Evolutionary conservation across 2,797 vertebrate species (phyloP).

Genomic region (Enteromius anoplus): DNA sequence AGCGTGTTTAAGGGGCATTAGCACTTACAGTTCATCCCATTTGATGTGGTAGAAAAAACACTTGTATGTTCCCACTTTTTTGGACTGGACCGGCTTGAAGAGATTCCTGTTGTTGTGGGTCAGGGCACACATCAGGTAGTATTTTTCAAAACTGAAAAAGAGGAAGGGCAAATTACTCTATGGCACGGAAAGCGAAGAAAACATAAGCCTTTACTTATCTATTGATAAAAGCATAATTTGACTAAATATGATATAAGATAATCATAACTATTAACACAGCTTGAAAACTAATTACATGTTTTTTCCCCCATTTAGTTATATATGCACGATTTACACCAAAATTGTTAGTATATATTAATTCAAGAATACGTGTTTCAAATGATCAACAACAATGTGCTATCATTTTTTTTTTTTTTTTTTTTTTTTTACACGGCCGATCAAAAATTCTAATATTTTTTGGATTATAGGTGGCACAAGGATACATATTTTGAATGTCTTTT

Average conservation of each 20-base stretch:
- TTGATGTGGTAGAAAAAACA: conserved; percentile 98
- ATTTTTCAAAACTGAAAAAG: conserved; percentile 91
- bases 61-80: conserved; percentile 95
- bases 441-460: neutral
- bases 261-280: neutral
- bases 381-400: neutral
- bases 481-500: conserved; percentile 21
- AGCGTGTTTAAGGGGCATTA: neutral
- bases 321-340: neutral
- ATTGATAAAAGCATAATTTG: neutral
- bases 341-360: neutral
- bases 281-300: neutral
- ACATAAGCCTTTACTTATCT: conserved; percentile 18
- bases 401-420: neutral
- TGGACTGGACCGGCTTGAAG: conserved; percentile 95
- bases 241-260: neutral
- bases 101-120: conserved; percentile 94
- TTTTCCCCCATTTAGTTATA: neutral
- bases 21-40: conserved; percentile 97
- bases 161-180: conserved; percentile 26
- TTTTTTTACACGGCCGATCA: neutral
- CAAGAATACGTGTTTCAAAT: neutral
- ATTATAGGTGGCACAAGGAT: neutral
- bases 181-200: neutral
- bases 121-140: conserved; percentile 92